These are phyloP conservation scores for Sebastes oblongus DNA, from an alignment of 2,797 vertebrate genomes.

Conservation along the genomic window DNA sequence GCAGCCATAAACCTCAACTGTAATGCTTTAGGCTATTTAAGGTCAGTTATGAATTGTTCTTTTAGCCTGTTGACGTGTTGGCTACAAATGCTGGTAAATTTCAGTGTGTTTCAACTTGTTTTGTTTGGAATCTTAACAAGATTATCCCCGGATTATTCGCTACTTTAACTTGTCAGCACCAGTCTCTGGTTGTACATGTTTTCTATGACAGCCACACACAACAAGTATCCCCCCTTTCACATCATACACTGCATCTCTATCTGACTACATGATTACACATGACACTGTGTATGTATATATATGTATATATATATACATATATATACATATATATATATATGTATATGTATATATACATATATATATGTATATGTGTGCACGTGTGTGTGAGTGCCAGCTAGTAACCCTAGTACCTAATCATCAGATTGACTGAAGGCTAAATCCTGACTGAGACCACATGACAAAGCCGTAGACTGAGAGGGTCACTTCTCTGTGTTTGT, in stretches of 20 bases:
- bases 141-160: conserved; percentile 41
- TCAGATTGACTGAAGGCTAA: conserved; percentile 36
- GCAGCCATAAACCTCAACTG: neutral
- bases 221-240: too few relatives aligned
- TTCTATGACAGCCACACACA: neutral
- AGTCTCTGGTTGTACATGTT: neutral
- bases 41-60: neutral
- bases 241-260: neutral
- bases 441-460: conserved; percentile 55
- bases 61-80: neutral
- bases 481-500: neutral
- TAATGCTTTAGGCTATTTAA: neutral
- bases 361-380: neutral
- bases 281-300: neutral
- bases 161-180: neutral
- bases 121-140: neutral
- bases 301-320: too few relatives aligned
- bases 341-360: neutral
- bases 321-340: too few relatives aligned
- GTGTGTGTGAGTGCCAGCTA: neutral
- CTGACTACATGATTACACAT: neutral
- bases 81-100: neutral
- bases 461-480: conserved; percentile 12
- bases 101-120: neutral
- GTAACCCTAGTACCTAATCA: conserved; percentile 56